phyloP scores from a whole-genome alignment of 2,113 vertebrate genomes.

The Periophthalmodon schlosseri region DNA sequence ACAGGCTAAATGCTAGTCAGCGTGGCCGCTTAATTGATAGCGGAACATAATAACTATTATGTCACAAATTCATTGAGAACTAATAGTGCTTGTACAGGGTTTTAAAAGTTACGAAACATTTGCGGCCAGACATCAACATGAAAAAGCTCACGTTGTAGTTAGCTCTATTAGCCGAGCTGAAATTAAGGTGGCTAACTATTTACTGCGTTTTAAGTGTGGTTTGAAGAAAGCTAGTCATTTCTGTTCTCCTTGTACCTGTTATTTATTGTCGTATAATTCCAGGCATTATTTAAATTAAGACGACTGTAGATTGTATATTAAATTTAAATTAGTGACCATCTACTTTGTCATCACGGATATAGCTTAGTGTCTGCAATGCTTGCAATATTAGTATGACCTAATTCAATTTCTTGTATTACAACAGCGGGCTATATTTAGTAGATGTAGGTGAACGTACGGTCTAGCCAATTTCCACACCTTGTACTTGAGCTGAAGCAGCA shows the following conservation, averaged over 20 bases:
- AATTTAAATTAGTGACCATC: neutral
- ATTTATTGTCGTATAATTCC: neutral
- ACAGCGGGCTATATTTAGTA: constrained; percentile 52
- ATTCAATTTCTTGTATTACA: constrained; percentile 19
- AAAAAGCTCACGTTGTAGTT: neutral
- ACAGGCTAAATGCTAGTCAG: constrained; percentile 23
- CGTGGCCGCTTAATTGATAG: constrained; percentile 30
- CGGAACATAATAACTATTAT: neutral
- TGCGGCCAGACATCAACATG: neutral
- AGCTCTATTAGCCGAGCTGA: neutral
- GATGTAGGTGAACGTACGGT: constrained; percentile 34
- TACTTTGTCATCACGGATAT: neutral
- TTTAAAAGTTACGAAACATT: neutral
- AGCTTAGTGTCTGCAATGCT: neutral
- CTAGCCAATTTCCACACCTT: constrained; percentile 42
- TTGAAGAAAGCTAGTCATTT: neutral
- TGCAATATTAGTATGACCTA: constrained; percentile 23
- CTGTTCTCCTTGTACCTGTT: neutral
- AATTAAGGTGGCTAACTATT: neutral
- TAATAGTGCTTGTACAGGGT: neutral
- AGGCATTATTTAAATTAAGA: neutral
- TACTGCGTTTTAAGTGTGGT: neutral
- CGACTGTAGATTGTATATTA: neutral
- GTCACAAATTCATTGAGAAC: neutral
- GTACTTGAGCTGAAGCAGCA: constrained; percentile 58